Evolutionary conservation across 2,113 vertebrate species (phyloP), one percentile per base, ranked within the genome.

Genomic region (Psilopsiagon aurifrons): DNA sequence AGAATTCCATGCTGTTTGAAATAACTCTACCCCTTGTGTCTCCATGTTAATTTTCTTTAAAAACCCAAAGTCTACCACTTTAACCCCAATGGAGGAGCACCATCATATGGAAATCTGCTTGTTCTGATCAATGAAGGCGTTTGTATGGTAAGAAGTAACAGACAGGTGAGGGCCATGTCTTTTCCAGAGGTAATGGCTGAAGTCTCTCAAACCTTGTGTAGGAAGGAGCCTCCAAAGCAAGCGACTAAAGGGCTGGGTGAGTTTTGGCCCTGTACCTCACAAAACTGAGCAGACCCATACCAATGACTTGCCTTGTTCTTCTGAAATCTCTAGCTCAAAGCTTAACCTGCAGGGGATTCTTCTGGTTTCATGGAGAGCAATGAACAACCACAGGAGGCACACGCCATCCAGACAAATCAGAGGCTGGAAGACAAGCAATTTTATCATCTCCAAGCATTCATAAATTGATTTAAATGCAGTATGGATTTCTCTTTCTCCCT

Each of bases 311-410:
- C 19, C 29, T 29, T 47, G 78, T 44, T 10, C 77, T 60, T 29
- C 46, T 70, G 24, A 20, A 59, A 77, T 70, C 59, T 79, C 63
- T 31, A 57, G 6, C 25, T 83, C 43, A 33, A 83, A 69, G 23
- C 33, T 84, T 47, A 76, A 79, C 8, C 16, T 0, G 0, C 3
- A 2, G 64, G 37, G 8, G 7, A n/a, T 23, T 2, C 19, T 85
- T 73, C 44, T 49, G 33, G 8, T 83, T 83, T 93, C 46, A 18
- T 16, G 23, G 59, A 51, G 13, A 82, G 10, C 25, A 44, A 15
- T 29, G 44, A 82, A 43, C 17, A 60, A 22, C 7, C 47, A 79
- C 57, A 89, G 41, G 15, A 28, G 8, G 8, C 70, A 25, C 0
- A 69, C 15, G 47, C 47, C 6, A 54, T 27, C 13, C n/a, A 43